A percentile compares a stretch with the other conserved stretches of the same genome.
Conservation (phyloP, 1,140 invertebrate genomes). For the Drosophila tsacasi region DNA sequence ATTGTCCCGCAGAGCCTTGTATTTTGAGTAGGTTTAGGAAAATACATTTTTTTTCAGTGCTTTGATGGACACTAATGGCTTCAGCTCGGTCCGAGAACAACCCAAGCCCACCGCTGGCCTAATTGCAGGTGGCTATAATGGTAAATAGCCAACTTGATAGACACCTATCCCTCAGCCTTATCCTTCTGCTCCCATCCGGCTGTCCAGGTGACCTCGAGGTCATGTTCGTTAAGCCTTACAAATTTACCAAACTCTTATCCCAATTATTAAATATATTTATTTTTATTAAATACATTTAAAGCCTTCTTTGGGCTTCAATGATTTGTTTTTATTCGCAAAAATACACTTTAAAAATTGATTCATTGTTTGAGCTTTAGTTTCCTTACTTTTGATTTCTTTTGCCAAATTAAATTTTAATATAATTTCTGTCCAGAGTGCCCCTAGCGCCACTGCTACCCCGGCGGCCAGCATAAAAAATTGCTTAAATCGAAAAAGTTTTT, state of each 20-base stretch:
- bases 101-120: conserved; percentile 12
- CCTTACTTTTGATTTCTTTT: conserved; percentile 10
- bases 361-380: background rate
- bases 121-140: conserved; percentile 46
- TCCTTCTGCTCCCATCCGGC: background rate
- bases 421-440: conserved; percentile 10
- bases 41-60: background rate
- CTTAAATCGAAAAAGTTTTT: conserved; percentile 81
- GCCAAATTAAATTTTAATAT: conserved; percentile 13
- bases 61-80: background rate
- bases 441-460: conserved; percentile 7
- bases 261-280: background rate
- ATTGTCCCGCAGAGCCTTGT: background rate
- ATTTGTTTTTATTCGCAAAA: conserved; percentile 5
- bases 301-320: background rate
- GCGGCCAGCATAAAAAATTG: conserved; percentile 61
- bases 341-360: conserved; percentile 12
- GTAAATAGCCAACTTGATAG: conserved; percentile 29
- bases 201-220: conserved; percentile 9
- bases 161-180: background rate
- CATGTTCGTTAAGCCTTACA: conserved; percentile 68
- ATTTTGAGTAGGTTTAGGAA: background rate
- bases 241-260: conserved; percentile 66
- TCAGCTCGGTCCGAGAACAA: background rate
- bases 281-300: background rate